Percentiles rank a stretch among this genome's conserved stretches.
Conservation (phyloP, 2,797 vertebrate genomes). For the Danio kyathit region DNA sequence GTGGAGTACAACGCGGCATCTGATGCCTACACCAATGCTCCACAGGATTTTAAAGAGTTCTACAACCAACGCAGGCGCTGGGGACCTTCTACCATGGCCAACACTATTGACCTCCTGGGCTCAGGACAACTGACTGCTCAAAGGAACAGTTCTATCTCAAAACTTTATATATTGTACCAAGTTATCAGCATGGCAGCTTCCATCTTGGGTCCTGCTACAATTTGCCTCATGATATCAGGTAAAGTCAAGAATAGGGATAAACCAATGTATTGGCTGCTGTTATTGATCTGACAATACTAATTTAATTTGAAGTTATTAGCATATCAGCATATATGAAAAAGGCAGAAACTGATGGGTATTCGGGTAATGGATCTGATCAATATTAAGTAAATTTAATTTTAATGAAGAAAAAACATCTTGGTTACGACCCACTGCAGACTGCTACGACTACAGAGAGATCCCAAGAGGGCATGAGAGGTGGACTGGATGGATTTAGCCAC, state of each 20-base stretch:
- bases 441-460: no score
- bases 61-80: slow-evolving; percentile 81
- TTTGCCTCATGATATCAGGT: slow-evolving; percentile 79
- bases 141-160: slow-evolving; percentile 77
- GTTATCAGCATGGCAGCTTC: slow-evolving; percentile 68
- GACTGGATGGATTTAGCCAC: no score
- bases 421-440: no score
- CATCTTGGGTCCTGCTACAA: slow-evolving; percentile 75
- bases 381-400: no score
- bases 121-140: slow-evolving; percentile 59
- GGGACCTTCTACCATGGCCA: slow-evolving; percentile 81
- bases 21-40: slow-evolving; percentile 82
- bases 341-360: no score
- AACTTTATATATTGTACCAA: slow-evolving; percentile 77
- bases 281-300: no score
- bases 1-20: slow-evolving; percentile 81
- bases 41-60: slow-evolving; percentile 80
- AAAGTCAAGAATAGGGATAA: not conserved
- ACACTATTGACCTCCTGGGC: slow-evolving; percentile 74
- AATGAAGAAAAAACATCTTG: no score
- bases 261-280: no score
- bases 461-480: no score
- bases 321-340: no score
- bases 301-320: no score
- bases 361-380: no score